These are phyloP conservation scores for Tupaia tana DNA, from an alignment of 2,113 vertebrate species.

Conservation along the genomic window DNA sequence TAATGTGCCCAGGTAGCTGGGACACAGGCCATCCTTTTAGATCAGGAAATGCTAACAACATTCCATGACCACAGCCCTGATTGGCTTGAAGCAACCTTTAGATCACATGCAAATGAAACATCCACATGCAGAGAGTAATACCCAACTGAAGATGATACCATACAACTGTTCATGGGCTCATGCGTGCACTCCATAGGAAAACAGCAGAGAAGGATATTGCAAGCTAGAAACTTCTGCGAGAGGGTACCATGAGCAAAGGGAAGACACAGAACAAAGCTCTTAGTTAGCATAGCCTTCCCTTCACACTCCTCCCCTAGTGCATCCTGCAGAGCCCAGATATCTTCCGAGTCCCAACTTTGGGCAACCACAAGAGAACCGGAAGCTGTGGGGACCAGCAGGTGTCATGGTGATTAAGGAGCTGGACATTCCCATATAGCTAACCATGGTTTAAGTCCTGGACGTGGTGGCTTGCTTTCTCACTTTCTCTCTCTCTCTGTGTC, in stretches of 20 bases:
- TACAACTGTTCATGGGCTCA: accelerated
- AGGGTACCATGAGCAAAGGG: neutral
- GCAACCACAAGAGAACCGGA: too few relatives aligned
- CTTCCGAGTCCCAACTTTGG: neutral
- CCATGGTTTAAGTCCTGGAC: too few relatives aligned
- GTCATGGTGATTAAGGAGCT: too few relatives aligned
- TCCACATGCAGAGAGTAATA: neutral
- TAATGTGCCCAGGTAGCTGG: accelerated
- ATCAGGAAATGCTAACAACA: accelerated
- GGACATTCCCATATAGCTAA: too few relatives aligned
- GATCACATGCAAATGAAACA: neutral
- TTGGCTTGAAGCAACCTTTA: neutral
- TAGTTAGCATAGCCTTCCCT: neutral
- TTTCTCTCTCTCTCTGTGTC: too few relatives aligned
- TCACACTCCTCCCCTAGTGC: neutral
- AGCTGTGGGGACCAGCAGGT: too few relatives aligned
- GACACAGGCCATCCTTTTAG: neutral
- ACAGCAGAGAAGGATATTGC: neutral
- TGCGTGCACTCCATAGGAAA: accelerated
- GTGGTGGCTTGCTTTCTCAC: too few relatives aligned
- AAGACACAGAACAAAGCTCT: neutral
- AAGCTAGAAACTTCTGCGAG: too few relatives aligned
- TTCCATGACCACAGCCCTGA: neutral
- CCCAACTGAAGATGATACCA: accelerated
- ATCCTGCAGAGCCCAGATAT: neutral